Conservation (phyloP, 2,797 vertebrate genomes). For the Sparidentex hasta region DNA sequence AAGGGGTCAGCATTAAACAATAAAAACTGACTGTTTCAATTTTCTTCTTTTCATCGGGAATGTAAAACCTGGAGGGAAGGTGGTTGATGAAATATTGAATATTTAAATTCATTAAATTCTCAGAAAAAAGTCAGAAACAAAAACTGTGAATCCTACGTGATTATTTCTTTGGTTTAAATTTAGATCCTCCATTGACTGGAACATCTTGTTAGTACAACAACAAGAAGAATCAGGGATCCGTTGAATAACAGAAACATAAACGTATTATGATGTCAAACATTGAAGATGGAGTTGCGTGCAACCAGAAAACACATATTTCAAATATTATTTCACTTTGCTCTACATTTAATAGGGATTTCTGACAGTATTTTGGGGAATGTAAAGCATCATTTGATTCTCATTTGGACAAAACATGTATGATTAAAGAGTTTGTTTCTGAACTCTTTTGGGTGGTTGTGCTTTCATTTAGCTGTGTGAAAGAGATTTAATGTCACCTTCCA, state of each 20-base stretch:
- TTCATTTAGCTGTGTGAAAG: constrained; percentile 25
- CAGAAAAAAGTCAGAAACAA: not conserved
- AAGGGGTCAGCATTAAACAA: constrained; percentile 53
- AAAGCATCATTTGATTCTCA: constrained; percentile 45
- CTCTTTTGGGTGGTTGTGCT: constrained; percentile 59
- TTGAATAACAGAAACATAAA: constrained; percentile 20
- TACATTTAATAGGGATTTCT: constrained; percentile 56
- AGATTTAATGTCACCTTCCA: not conserved
- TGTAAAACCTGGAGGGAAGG: not conserved
- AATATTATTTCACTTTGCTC: constrained; percentile 53
- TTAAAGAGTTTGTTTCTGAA: constrained; percentile 69
- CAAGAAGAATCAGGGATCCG: constrained; percentile 11
- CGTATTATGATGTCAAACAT: not conserved
- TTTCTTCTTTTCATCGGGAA: constrained; percentile 15
- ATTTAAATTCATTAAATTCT: constrained; percentile 14
- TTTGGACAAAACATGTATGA: constrained; percentile 66
- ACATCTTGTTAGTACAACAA: constrained; percentile 6
- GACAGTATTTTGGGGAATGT: constrained; percentile 58
- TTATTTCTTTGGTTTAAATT: constrained; percentile 14
- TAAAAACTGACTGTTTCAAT: constrained; percentile 22
- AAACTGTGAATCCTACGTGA: constrained; percentile 2
- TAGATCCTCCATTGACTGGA: constrained; percentile 16
- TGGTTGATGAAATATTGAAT: constrained; percentile 14
- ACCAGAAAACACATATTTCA: constrained; percentile 21
- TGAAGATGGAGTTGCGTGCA: constrained; percentile 27